Base-by-base conservation (phyloP, 2,888 invertebrate genomes). In the Rhopalosiphum nymphaeae region DNA sequence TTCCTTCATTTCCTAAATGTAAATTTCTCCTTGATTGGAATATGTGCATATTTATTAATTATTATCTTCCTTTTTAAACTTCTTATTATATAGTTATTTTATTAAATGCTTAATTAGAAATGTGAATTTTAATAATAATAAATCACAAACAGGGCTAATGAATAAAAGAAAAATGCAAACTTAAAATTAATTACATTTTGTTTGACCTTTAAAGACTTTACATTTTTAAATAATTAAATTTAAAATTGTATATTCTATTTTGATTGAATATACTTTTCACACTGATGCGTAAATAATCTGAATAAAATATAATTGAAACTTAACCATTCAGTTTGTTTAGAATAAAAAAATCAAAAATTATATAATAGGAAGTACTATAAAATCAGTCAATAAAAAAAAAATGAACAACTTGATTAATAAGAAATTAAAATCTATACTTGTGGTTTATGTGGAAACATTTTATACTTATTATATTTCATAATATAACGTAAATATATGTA, bases 151-250 rank as follows among this genome's bases (percentile, higher is more conserved):
- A 36, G 44, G 25, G 84, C 56, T 57, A 85, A 91, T 56, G 85
- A 91, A 91, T n/a, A n/a, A 85, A 91, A 91, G 29, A 85, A 91
- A 91, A 53, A 29, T 36, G 36, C 42, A 42, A 53, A 42, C 53
- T 53, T 84, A 91, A 56, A 44, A 85, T 67, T 91, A 91, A 84
- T 91, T 85, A 42, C 7, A 36, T 42, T 85, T 56, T 78, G 53
- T 49, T 46, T 21, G 10, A 78, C 90, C 84, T 56, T 5, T 21
- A 56, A 84, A 36, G 42, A n/a, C 25, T 26, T 91, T n/a, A 13
- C 10, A 56, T 49, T 78, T 78, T 78, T 36, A 36, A 91, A 78
- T 53, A 36, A 25, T 78, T 91, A 42, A 36, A 44, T 56, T 85
- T 3, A 85, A 56, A 29, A 42, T 44, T 56, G 29, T 56, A 53